Percentiles rank a stretch among this genome's conserved stretches.
Evolutionary conservation across 1,140 invertebrate genomes (phyloP).

Genomic region (Nasonia vitripennis): DNA sequence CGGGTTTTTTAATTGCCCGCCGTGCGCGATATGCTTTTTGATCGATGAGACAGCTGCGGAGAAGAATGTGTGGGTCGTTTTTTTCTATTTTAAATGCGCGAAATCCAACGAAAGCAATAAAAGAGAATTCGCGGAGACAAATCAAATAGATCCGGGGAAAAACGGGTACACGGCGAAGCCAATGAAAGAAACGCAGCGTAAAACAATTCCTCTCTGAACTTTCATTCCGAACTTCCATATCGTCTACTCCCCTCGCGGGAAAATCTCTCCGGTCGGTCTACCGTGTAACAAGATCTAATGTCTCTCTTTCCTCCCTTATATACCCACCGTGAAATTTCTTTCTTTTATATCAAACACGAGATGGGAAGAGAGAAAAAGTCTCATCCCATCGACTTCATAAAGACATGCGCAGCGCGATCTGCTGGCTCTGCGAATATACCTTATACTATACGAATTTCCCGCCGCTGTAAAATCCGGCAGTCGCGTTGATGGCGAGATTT

Average conservation of each 20-base stretch:
- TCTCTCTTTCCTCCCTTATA: conserved; percentile 11
- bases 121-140: neutral
- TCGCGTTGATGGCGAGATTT: conserved; percentile 54
- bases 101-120: too few species aligned
- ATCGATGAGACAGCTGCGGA: neutral
- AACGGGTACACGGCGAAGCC: neutral
- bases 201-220: conserved; percentile 22
- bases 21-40: neutral
- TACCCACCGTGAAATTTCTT: conserved; percentile 48
- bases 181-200: neutral
- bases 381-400: conserved; percentile 11
- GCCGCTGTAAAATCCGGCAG: conserved; percentile 36
- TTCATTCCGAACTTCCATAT: conserved; percentile 24
- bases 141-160: neutral
- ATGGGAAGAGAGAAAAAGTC: neutral
- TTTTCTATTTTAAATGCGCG: too few species aligned
- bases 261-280: conserved; percentile 40
- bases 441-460: neutral
- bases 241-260: neutral
- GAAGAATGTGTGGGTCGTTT: neutral
- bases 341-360: conserved; percentile 64
- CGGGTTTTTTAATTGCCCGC: neutral
- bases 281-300: conserved; percentile 52
- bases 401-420: neutral
- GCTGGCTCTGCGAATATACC: conserved; percentile 33